Base-by-base conservation (phyloP, 2,797 vertebrate genomes). In the Cryptoblepharus egeriae region DNA sequence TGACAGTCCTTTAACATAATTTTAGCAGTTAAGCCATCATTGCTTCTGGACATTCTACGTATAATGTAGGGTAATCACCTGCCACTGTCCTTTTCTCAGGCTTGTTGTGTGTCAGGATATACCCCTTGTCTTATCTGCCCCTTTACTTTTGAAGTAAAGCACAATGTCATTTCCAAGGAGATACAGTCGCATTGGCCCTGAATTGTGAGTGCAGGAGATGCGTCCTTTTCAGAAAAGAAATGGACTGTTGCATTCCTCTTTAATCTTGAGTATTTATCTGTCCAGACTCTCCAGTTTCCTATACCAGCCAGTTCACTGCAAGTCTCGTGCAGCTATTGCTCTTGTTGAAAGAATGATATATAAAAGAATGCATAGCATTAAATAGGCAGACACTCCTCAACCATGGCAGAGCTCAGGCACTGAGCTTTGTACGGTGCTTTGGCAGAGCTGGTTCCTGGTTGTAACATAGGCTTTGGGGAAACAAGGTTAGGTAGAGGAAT, bases 1-100 rank as follows among this genome's bases (percentile, higher is more conserved):
- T n/a, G n/a, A n/a, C n/a, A n/a, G n/a, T n/a, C n/a, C 0, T 24
- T 65, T 24, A 60, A 37, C 0, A 13, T 52, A 57, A 60, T n/a
- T 2, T 60, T 15, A 58, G 57, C 49, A 57, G 30, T 2, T 1
- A 39, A 49, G 37, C 52, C 15, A 72, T 81, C 57, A 70, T 77
- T 30, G 69, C 30, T 55, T 15, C 30, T 60, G 13, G 15, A 28
- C 3, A 8, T 37, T 28, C 45, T 63, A 39, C 15, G 5, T 72
- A 42, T 37, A 24, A 22, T n/a, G 60, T 28, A 49, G 57, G 35
- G 32, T 42, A 8, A 9, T 39, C 28, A n/a, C 6, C 57, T 60
- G 35, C 30, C n/a, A n/a, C n/a, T n/a, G n/a, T 37, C 3, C 57
- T 16, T 70, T 35, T n/a, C 22, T 42, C 18, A 16, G 45, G 52